These are phyloP conservation scores for Acrossocheilus wenchowensis DNA, from an alignment of 2,797 vertebrate genomes.

Conservation along the genomic window DNA sequence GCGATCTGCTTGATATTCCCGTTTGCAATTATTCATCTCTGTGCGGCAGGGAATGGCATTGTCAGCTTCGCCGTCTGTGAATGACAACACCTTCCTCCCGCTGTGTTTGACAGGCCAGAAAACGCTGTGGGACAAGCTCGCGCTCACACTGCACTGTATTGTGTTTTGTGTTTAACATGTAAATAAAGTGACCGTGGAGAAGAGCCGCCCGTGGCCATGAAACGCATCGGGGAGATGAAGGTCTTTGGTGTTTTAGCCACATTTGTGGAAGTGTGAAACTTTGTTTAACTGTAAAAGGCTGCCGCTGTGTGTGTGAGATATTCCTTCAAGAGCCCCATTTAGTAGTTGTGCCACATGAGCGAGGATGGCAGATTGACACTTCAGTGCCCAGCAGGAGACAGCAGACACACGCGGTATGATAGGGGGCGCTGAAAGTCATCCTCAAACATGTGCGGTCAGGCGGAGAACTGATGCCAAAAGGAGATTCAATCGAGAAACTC, in stretches of 20 bases:
- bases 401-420: not conserved
- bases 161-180: constrained; percentile 57
- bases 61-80: constrained; percentile 39
- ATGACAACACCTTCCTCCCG: constrained; percentile 27
- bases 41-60: not conserved
- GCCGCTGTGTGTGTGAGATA: constrained; percentile 27
- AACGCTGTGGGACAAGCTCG: constrained; percentile 24
- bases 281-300: constrained; percentile 47
- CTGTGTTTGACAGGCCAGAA: constrained; percentile 48
- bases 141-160: constrained; percentile 27
- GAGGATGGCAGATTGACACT: constrained; percentile 55
- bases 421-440: constrained; percentile 10
- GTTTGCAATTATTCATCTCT: constrained; percentile 16
- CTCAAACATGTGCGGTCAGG: constrained; percentile 43
- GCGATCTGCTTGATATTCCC: constrained; percentile 45
- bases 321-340: constrained; percentile 47
- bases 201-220: constrained; percentile 3
- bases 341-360: constrained; percentile 41
- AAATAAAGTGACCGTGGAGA: constrained; percentile 56
- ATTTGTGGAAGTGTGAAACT: constrained; percentile 44
- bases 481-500: constrained; percentile 50
- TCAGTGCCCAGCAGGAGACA: constrained; percentile 48
- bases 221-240: constrained; percentile 28
- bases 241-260: constrained; percentile 8
- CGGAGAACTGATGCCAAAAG: constrained; percentile 46